phyloP scores from a whole-genome alignment of 2,888 invertebrate species.

The Encarsia formosa region DNA sequence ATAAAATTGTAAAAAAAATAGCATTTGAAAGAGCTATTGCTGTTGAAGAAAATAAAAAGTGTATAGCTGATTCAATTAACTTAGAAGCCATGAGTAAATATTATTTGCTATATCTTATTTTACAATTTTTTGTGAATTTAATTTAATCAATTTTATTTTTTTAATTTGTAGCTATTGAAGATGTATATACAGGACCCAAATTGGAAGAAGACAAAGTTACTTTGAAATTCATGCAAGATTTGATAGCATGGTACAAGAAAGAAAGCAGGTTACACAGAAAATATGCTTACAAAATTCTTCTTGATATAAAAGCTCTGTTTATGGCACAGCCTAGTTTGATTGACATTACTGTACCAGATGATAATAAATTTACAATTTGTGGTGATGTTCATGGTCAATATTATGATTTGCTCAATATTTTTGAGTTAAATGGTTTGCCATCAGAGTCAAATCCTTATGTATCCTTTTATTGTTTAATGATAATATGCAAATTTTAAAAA shows the following conservation, averaged over 20 bases:
- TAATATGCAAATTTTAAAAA: not conserved
- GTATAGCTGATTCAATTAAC: slow-evolving; percentile 83
- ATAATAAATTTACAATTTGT: slow-evolving; percentile 93
- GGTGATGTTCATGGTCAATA: slow-evolving; percentile 99
- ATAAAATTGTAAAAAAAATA: slow-evolving; percentile 89
- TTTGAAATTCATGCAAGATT: slow-evolving; percentile 78
- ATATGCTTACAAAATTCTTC: slow-evolving; percentile 95
- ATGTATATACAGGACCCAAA: slow-evolving; percentile 87
- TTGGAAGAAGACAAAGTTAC: slow-evolving; percentile 87
- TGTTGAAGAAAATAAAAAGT: slow-evolving; percentile 82
- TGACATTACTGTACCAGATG: slow-evolving; percentile 81
- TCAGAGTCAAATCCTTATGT: slow-evolving; percentile 92
- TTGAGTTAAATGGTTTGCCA: slow-evolving; percentile 93
- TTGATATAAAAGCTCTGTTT: slow-evolving; percentile 83
- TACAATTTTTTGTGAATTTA: not conserved
- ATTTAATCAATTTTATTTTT: slow-evolving; percentile 20
- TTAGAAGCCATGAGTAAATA: slow-evolving; percentile 83
- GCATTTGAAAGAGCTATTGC: slow-evolving; percentile 97
- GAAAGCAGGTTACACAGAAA: slow-evolving; percentile 93
- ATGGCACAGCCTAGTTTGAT: slow-evolving; percentile 82
- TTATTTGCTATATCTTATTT: slow-evolving; percentile 1
- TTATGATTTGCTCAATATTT: slow-evolving; percentile 97
- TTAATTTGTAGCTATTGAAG: slow-evolving; percentile 77
- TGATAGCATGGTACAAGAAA: slow-evolving; percentile 85
- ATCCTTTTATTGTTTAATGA: slow-evolving; percentile 49